Percentiles rank a stretch among this genome's conserved stretches.
These are phyloP conservation scores for Pantherophis vulpinus DNA, from an alignment of 2,797 vertebrate species.

Conservation along the genomic window DNA sequence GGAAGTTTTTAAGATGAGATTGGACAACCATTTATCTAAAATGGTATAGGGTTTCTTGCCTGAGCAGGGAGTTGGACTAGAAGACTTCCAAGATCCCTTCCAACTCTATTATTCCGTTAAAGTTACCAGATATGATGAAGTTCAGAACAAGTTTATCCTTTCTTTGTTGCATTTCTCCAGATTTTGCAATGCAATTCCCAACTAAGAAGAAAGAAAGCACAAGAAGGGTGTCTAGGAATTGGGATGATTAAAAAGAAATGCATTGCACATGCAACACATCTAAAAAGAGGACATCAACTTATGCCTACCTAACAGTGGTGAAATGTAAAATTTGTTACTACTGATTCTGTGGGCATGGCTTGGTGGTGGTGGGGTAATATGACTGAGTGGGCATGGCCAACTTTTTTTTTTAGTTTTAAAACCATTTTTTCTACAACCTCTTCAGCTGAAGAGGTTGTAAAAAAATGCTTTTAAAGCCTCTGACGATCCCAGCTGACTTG, in stretches of 20 bases:
- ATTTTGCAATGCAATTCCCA: not conserved
- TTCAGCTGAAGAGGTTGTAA: too few species aligned
- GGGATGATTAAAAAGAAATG: not conserved
- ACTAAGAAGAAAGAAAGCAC: not conserved
- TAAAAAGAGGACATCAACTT: not conserved
- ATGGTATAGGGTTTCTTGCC: not conserved
- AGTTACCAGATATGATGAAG: not conserved
- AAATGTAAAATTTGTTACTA: too few species aligned
- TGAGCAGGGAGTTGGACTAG: not conserved
- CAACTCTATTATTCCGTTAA: not conserved
- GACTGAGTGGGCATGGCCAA: too few species aligned
- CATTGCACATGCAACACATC: not conserved
- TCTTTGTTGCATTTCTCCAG: not conserved
- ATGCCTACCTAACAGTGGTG: not conserved
- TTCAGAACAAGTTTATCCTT: not conserved
- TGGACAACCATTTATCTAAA: not conserved
- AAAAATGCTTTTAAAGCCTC: too few species aligned
- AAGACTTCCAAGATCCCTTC: not conserved
- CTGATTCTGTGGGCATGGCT: too few species aligned
- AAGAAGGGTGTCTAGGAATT: not conserved
- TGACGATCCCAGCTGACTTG: too few species aligned
- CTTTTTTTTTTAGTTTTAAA: too few species aligned
- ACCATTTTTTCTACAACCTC: too few species aligned
- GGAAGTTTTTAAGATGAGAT: not conserved
- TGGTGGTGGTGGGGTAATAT: too few species aligned